Evolutionary conservation across 2,113 vertebrate species (phyloP), one percentile per base, ranked within the genome.

Genomic region (Vireo altiloquus): DNA sequence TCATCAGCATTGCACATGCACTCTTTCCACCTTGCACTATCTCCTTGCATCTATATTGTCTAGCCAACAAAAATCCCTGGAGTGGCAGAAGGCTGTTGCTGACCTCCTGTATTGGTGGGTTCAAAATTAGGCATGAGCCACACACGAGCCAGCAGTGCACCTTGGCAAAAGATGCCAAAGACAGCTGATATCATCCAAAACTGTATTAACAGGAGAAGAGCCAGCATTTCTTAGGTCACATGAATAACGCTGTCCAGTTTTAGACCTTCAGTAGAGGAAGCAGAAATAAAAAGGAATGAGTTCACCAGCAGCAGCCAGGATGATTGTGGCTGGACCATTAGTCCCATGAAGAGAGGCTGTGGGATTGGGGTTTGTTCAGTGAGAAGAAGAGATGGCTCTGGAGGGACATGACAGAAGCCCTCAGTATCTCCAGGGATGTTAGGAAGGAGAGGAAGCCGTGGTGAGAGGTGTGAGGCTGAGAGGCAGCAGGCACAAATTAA

Each of bases 111-210:
- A 21, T 15, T 47, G 23, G 16, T 39, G 40, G 17, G 17, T 37
- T 82, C 25, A 75, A 66, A 85, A 63, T 35, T 23, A 52, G 16
- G 24, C 64, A 65, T 31, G 52, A 85, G 70, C 12, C 30, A 63
- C 25, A 31, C 13, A 11, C 0, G 0, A 74, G 35, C 24, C 91
- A 85, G 42, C 19, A n/a, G 42, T 15, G 12, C 9, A 61, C 10
- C 47, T 49, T 57, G 19, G 47, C 35, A 75, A 59, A 59, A 68
- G 25, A 46, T 52, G 20, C 15, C 2, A 3, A 82, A 71, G 56
- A 16, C 17, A 10, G 15, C 19, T 50, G 49, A 35, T 10, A 59
- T 19, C 7, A 63, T 25, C 52, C 18, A 5, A 15, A 71, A 18
- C 8, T 50, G 13, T 33, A 46, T 57, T n/a, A 70, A 33, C 8